Conservation (phyloP, 2,797 vertebrate species). For the Fistularia commersonii region DNA sequence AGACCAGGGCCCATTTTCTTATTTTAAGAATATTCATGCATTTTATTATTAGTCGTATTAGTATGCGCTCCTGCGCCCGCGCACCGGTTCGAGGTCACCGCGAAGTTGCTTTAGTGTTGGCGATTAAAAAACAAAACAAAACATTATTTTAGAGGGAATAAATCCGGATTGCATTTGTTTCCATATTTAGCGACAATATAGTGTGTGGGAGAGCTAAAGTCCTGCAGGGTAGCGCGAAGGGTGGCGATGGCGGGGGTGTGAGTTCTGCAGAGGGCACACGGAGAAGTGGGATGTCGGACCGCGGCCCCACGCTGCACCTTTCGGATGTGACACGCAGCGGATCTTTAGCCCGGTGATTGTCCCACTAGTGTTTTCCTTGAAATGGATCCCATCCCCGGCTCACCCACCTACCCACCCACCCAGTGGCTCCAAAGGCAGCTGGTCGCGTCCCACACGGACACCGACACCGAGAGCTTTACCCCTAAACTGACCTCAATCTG, state of each 20-base stretch:
- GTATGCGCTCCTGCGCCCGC: too few species aligned
- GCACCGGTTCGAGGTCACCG: too few species aligned
- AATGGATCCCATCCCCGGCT: constrained; percentile 86
- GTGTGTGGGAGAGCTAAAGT: constrained; percentile 12
- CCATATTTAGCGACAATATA: constrained; percentile 69
- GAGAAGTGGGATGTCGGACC: constrained; percentile 24
- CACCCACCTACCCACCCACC: constrained; percentile 67
- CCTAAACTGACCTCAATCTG: constrained; percentile 98
- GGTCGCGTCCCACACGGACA: constrained; percentile 93
- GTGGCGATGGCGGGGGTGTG: constrained; percentile 16
- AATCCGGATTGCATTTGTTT: constrained; percentile 58
- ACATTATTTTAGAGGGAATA: too few species aligned
- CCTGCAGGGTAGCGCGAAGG: constrained; percentile 1
- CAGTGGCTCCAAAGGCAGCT: constrained; percentile 98
- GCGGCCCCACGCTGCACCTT: constrained; percentile 72
- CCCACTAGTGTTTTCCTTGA: constrained; percentile 94
- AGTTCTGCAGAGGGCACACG: constrained; percentile 53
- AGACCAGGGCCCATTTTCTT: constrained; percentile 81
- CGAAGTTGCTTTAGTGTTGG: too few species aligned
- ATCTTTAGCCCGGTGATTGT: constrained; percentile 90
- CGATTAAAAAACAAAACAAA: too few species aligned
- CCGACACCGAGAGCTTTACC: constrained; percentile 98
- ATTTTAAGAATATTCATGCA: too few species aligned
- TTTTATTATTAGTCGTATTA: too few species aligned
- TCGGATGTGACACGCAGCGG: constrained; percentile 83